Base-by-base conservation (phyloP, 2,797 vertebrate species). In the Harpagifer antarcticus region DNA sequence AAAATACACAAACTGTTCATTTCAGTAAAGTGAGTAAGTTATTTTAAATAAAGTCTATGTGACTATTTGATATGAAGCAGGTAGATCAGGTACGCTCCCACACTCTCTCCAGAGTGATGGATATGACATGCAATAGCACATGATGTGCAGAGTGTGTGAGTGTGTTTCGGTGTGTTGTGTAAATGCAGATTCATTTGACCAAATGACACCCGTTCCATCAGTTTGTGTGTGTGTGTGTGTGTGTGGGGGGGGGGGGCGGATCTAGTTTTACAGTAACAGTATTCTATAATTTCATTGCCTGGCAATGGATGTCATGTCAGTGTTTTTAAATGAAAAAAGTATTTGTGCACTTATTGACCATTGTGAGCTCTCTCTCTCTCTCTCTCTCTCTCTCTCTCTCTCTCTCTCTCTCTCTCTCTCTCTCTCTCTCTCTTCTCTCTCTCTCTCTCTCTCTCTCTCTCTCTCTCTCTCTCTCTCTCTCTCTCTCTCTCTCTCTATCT, bases 331-430 rank as follows among this genome's bases (percentile, higher is more conserved):
- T 87, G 79, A 88, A 86, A 90, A 78, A 37, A 76, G 94, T 95
- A 94, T 95, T 95, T 96, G 96, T 97, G 96, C 97, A 97, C 96
- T 97, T 97, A 96, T 96, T 95, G 95, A 93, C 95, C 96, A 97
- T 97, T 93, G 96, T 97, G 95, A 96, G 93, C 95, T 81, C 76
- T 86, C 77, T 83, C 75, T 82, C 42, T 80, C 77, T 80, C 59
- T 68, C 2, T n/a, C 23, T 61, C 10, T n/a, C 17, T 57, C 17
- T 11, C 16, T 14, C 12, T 14, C 13, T 78, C 60, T 78, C 55
- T 77, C 69, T 27, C 70, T 78, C 59, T 68, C 5, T 13, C 23
- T 61, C 10, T n/a, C 33, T 57, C 5, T 5, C 9, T 8, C 5
- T 14, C 2, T 1, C 52, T 9, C n/a, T 31, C n/a, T 2, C 69